These are phyloP conservation scores for Scaptomyza reducta DNA, from an alignment of 2,888 invertebrate species.

Conservation along the genomic window DNA sequence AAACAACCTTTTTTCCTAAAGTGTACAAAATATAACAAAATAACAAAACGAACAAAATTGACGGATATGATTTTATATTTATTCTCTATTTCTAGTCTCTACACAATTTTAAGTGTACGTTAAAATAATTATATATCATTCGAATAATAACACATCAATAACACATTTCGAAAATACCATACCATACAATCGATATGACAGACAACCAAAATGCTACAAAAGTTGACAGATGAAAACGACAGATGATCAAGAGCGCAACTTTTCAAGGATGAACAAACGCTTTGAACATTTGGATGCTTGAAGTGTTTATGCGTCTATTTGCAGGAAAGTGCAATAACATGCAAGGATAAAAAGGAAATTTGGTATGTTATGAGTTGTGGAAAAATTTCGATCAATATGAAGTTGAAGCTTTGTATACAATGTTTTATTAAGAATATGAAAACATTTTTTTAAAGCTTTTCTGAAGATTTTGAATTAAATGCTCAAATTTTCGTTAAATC, in stretches of 20 bases:
- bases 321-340: slow-evolving; percentile 7
- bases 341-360: background rate
- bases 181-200: slow-evolving; percentile 57
- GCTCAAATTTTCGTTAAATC: too few species aligned
- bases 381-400: too few species aligned
- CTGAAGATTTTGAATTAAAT: too few species aligned
- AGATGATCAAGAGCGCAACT: slow-evolving; percentile 11
- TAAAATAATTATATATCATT: slow-evolving; percentile 73
- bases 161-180: slow-evolving; percentile 61
- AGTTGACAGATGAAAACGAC: slow-evolving; percentile 11
- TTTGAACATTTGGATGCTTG: background rate
- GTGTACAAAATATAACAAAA: background rate
- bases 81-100: background rate
- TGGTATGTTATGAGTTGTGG: background rate
- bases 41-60: too few species aligned
- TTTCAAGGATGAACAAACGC: slow-evolving; percentile 1
- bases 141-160: slow-evolving; percentile 72
- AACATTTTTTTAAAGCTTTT: too few species aligned
- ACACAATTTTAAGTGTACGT: background rate
- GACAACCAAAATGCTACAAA: slow-evolving; percentile 18
- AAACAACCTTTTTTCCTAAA: too few species aligned
- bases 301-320: too few species aligned
- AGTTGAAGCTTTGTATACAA: too few species aligned
- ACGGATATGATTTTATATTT: too few species aligned
- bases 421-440: too few species aligned